Evolutionary conservation across 30 jellyfish, hydroid and myxozoan genomes (phyloP).

Genomic region (Nemopilema nomurai): DNA sequence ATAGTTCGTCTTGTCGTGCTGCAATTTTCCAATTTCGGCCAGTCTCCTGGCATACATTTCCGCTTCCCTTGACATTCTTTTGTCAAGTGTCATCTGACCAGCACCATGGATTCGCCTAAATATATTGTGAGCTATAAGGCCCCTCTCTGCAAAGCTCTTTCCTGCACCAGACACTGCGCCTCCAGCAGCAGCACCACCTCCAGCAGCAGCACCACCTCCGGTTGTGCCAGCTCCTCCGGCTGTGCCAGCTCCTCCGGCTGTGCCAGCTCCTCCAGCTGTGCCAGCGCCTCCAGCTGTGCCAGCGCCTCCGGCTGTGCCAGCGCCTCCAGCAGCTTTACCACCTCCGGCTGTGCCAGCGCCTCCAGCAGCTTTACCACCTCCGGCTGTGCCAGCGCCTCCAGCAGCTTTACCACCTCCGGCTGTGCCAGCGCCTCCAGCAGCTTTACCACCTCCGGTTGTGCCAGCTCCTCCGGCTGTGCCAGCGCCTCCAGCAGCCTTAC

Average conservation of each 20-base stretch:
- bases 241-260: not conserved
- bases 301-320: not conserved
- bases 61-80: conserved; percentile 83
- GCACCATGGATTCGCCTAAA: conserved; percentile 86
- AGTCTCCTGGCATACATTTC: conserved; percentile 78
- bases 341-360: not conserved
- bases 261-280: not conserved
- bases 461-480: no score
- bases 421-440: no score
- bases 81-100: conserved; percentile 67
- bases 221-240: not conserved
- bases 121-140: conserved; percentile 69
- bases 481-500: no score
- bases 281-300: not conserved
- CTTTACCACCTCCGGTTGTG: no score
- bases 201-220: not conserved
- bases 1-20: conserved; percentile 64
- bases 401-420: no score
- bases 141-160: conserved; percentile 33
- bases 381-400: no score
- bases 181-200: not conserved
- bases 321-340: not conserved
- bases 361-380: no score
- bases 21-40: conserved; percentile 66
- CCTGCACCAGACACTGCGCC: not conserved